Base-by-base conservation (phyloP, 2,888 invertebrate species). In the Dynastes hyllus region DNA sequence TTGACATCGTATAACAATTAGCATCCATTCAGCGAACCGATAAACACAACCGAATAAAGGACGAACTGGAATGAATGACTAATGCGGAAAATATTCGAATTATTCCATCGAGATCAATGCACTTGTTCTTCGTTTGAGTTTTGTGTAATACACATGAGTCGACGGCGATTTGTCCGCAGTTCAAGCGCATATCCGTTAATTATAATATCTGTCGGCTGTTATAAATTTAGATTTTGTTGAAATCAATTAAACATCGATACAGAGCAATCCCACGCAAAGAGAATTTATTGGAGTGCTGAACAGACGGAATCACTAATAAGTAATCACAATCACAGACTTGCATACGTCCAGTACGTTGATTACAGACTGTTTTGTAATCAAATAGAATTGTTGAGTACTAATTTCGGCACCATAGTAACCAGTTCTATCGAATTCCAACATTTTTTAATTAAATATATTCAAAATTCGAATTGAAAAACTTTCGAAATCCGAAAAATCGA, bases 71-170 rank as follows among this genome's bases (percentile, higher is more conserved):
- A 27, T 16, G 37, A 55, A 32, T 71, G 71, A 71, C 55, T 71
- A 71, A 71, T 22, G 55, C 55, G 8, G 55, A 37, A 71, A 71
- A 71, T 37, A 71, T 71, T 71, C 58, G 55, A 58, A 58, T 70
- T 58, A 71, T 71, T 71, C 32, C 71, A 55, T 55, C 58, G 71
- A 71, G 71, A 71, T 71, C 71, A 71, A 71, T 58, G 71, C 71
- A 55, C 71, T 71, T 71, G 58, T 71, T 71, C 55, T 40, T 71
- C 71, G 55, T 11, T 55, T 71, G 22, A 22, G 32, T 58, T 71
- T 71, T 69, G 27, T 50, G 29, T 50, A 32, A 69, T 69, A 69
- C 11, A 50, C 67, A 69, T 50, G 11, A 13, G 16, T 69, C 22
- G 50, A 50, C 27, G 45, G 37, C 50, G 50, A 67, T 67, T 67